Base-by-base conservation (phyloP, 2,888 invertebrate genomes). In the Erebia palarica region DNA sequence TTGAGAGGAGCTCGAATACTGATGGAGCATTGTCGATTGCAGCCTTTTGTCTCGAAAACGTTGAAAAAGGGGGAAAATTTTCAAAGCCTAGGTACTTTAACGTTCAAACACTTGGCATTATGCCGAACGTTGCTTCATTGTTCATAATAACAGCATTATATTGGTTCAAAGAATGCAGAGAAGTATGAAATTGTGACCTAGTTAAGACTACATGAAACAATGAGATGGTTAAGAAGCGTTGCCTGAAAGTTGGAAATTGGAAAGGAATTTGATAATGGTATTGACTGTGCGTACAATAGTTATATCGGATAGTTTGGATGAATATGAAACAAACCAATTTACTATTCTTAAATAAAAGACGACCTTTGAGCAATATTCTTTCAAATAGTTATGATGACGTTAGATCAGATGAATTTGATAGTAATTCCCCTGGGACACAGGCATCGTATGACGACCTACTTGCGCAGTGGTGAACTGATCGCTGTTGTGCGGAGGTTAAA, bases 21-120 rank as follows among this genome's bases (percentile, higher is more conserved):
- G 53, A 18, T 53, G 27, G 18, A 55, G 65, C 42, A 65, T 65
- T 65, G 65, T 65, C 53, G 42, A 55, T 65, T 65, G 55, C 53
- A 13, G 65, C 13, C 65, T 53, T 51, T 65, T 65, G 65, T 65
- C 55, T 55, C 13, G 53, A 53, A 13, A 53, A 42, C 10, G 53
- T 27, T 36, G 55, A 55, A 65, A 42, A 53, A 55, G 16, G 65
- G 53, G 42, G 42, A 55, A 58, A 65, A 42, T 65, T 55, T 13
- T 18, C 51, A 49, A 65, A 55, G 55, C 65, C 55, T 65, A 36
- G 36, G 36, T 36, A 55, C 53, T 65, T 53, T 53, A 42, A 55
- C 13, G 65, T 18, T 49, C 63, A 63, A 49, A 49, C 21, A 63
- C 63, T 63, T 63, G 63, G 63, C 63, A 13, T 1, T 8, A 10